Conservation (phyloP, 2,797 vertebrate genomes). For the Syngnathus rostellatus region DNA sequence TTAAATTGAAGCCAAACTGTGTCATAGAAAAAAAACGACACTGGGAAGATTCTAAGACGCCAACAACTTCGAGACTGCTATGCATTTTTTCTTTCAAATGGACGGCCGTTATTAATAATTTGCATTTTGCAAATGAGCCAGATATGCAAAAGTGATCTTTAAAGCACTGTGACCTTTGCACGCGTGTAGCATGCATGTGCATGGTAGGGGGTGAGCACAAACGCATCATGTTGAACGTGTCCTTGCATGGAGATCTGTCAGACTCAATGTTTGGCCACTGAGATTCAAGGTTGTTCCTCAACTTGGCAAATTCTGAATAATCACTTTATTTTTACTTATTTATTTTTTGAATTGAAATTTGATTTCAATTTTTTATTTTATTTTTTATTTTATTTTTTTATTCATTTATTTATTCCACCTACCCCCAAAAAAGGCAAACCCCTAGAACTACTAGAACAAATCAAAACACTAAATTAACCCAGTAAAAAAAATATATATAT, state of each 20-base stretch:
- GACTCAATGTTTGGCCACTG: slow-evolving; percentile 55
- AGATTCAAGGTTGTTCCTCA: slow-evolving; percentile 59
- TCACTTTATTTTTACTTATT: not conserved
- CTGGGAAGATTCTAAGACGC: not conserved
- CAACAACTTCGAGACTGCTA: not conserved
- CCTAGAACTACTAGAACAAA: too few relatives aligned
- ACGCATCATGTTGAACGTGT: slow-evolving; percentile 18
- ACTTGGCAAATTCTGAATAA: slow-evolving; percentile 41
- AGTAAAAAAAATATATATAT: too few relatives aligned
- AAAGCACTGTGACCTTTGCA: not conserved
- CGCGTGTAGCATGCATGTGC: not conserved
- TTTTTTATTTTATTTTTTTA: too few relatives aligned
- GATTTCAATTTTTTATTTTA: too few relatives aligned
- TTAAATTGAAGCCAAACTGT: not conserved
- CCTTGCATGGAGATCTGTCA: slow-evolving; percentile 41
- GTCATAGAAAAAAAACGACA: not conserved
- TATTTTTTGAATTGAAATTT: too few relatives aligned
- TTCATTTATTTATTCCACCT: too few relatives aligned
- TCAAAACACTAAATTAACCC: too few relatives aligned
- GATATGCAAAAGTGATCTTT: not conserved
- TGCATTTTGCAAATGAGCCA: not conserved
- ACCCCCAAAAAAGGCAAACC: too few relatives aligned
- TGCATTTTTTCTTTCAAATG: not conserved
- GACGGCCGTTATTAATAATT: not conserved
- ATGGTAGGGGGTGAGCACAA: slow-evolving; percentile 10